phyloP scores from a whole-genome alignment of 2,888 invertebrate genomes.

The Tenthredo scrophulariae region DNA sequence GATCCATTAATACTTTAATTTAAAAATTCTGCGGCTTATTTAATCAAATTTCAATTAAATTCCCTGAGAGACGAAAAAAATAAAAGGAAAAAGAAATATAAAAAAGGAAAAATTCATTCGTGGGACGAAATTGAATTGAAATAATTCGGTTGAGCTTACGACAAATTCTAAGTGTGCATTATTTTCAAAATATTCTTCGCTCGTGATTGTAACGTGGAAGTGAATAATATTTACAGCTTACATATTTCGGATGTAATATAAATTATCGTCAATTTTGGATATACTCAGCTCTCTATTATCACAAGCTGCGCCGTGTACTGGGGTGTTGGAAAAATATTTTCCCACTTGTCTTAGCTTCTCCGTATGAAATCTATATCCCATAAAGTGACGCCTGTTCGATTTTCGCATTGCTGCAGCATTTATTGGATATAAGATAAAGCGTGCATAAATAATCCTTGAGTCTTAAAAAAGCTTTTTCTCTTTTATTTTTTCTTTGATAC shows the following conservation, averaged over 20 bases:
- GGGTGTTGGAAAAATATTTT: no score
- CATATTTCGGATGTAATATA: neutral
- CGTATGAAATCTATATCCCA: neutral
- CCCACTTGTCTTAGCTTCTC: neutral
- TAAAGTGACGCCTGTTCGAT: neutral
- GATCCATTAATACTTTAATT: constrained; percentile 4
- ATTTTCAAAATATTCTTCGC: neutral
- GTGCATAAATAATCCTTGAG: neutral
- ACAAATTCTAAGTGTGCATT: neutral
- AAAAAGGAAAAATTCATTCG: neutral
- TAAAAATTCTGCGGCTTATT: neutral
- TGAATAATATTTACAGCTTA: neutral
- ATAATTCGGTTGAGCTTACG: neutral
- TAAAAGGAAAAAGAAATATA: neutral
- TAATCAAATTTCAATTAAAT: neutral
- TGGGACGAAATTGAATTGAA: neutral
- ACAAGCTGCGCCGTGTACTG: no score
- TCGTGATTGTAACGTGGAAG: constrained; percentile 2
- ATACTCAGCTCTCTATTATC: neutral
- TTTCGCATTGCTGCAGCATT: neutral
- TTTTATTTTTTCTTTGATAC: neutral
- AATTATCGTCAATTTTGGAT: neutral
- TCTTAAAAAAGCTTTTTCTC: neutral
- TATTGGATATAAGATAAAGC: neutral
- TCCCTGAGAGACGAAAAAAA: neutral